Conservation (phyloP, 2,888 invertebrate genomes). For the Platerodrilus igneus region DNA sequence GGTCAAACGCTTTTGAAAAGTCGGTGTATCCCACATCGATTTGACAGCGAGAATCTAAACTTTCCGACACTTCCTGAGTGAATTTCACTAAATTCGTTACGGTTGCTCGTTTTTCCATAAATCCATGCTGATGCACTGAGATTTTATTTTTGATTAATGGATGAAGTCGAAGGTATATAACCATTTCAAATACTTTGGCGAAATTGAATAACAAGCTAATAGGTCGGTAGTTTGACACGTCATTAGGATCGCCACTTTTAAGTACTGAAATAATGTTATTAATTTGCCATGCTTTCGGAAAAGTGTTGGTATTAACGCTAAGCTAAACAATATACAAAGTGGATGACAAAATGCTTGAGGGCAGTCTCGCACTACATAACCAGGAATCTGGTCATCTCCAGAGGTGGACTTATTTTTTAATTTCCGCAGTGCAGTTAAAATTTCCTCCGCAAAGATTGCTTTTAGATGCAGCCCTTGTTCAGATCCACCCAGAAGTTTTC, state of each 20-base stretch:
- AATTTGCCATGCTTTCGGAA: not conserved
- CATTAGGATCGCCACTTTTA: not conserved
- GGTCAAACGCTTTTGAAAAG: conserved; percentile 5
- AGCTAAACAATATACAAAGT: not conserved
- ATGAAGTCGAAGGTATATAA: not conserved
- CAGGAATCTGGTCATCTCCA: conserved; percentile 1
- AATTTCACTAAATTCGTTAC: not conserved
- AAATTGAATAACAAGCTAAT: conserved; percentile 3
- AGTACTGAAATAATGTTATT: not conserved
- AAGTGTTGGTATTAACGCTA: not conserved
- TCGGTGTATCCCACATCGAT: conserved; percentile 1
- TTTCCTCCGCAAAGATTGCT: too few relatives aligned
- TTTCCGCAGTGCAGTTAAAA: not conserved
- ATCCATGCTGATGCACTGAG: conserved; percentile 1
- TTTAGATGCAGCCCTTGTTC: too few relatives aligned
- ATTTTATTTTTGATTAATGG: not conserved
- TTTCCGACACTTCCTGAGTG: not conserved
- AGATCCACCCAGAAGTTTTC: too few relatives aligned
- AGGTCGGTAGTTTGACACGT: not conserved
- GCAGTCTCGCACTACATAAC: not conserved
- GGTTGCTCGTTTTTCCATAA: conserved; percentile 1
- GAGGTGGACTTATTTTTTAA: not conserved
- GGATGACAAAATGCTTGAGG: not conserved
- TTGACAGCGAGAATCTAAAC: too few relatives aligned
- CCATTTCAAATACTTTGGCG: not conserved